Evolutionary conservation across 2,888 invertebrate genomes (phyloP).

Genomic region (Gymnosoma rotundatum): DNA sequence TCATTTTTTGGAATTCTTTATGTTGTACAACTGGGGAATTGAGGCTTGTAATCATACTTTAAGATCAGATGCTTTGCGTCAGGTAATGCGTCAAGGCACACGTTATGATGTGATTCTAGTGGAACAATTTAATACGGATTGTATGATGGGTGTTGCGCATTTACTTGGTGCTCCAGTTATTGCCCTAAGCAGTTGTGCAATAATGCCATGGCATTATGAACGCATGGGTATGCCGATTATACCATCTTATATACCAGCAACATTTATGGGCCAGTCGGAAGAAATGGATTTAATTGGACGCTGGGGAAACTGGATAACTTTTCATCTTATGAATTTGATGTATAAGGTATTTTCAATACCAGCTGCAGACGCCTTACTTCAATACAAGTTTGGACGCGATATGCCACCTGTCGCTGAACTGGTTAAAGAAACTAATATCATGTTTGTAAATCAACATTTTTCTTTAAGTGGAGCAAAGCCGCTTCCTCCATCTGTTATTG

Average conservation of each 20-base stretch:
- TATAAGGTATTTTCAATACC: slow-evolving; percentile 77
- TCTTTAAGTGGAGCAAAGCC: slow-evolving; percentile 83
- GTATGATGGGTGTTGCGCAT: slow-evolving; percentile 86
- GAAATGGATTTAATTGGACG: slow-evolving; percentile 82
- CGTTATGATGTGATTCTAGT: slow-evolving; percentile 87
- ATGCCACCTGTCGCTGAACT: slow-evolving; percentile 83
- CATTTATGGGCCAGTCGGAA: slow-evolving; percentile 83
- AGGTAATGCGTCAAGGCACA: slow-evolving; percentile 80
- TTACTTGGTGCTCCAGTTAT: slow-evolving; percentile 86
- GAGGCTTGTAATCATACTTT: slow-evolving; percentile 79
- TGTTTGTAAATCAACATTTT: slow-evolving; percentile 84
- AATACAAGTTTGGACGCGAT: slow-evolving; percentile 79
- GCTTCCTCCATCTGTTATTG: slow-evolving; percentile 83
- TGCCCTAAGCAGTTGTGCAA: slow-evolving; percentile 82
- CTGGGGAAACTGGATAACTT: slow-evolving; percentile 82
- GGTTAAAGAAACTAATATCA: slow-evolving; percentile 80
- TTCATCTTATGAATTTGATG: slow-evolving; percentile 75
- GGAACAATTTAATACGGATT: slow-evolving; percentile 89
- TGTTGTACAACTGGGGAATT: slow-evolving; percentile 79
- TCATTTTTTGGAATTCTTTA: slow-evolving; percentile 79
- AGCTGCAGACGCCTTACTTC: slow-evolving; percentile 75
- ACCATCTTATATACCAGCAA: slow-evolving; percentile 84
- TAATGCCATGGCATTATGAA: slow-evolving; percentile 85
- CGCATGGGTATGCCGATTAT: slow-evolving; percentile 85
- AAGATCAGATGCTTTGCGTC: slow-evolving; percentile 79